Evolutionary conservation across 1,140 invertebrate genomes (phyloP).

Genomic region (Geopemphigus sp.): DNA sequence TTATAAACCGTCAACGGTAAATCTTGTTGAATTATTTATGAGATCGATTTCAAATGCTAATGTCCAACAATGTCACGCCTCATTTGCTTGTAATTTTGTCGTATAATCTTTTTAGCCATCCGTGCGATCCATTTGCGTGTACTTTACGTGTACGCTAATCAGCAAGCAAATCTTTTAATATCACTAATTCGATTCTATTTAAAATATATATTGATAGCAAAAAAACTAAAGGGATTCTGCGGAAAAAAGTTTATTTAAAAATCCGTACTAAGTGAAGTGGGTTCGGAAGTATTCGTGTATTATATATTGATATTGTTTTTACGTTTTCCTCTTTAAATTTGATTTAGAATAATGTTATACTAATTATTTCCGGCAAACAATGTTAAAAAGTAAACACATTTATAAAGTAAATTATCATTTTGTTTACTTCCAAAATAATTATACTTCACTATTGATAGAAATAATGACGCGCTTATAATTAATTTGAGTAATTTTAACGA

Average conservation of each 20-base stretch:
- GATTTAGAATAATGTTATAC: background rate
- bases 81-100: slow-evolving; percentile 48
- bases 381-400: slow-evolving; percentile 1
- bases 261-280: too few species aligned
- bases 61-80: slow-evolving; percentile 36
- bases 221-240: background rate
- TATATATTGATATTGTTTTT: background rate
- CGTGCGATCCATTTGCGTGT: background rate
- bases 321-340: background rate
- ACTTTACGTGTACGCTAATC: slow-evolving; percentile 5
- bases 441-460: background rate
- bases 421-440: background rate
- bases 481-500: background rate
- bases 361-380: background rate
- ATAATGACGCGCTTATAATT: background rate
- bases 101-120: slow-evolving; percentile 30
- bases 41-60: slow-evolving; percentile 48
- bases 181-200: too few species aligned
- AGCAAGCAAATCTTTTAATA: background rate
- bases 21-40: slow-evolving; percentile 49
- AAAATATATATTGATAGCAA: background rate
- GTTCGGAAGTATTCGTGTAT: too few species aligned
- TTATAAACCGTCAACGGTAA: slow-evolving; percentile 46
- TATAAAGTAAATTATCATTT: background rate
- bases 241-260: too few species aligned